Conservation (phyloP, 2,888 invertebrate genomes). For the Adelognathus sp. region DNA sequence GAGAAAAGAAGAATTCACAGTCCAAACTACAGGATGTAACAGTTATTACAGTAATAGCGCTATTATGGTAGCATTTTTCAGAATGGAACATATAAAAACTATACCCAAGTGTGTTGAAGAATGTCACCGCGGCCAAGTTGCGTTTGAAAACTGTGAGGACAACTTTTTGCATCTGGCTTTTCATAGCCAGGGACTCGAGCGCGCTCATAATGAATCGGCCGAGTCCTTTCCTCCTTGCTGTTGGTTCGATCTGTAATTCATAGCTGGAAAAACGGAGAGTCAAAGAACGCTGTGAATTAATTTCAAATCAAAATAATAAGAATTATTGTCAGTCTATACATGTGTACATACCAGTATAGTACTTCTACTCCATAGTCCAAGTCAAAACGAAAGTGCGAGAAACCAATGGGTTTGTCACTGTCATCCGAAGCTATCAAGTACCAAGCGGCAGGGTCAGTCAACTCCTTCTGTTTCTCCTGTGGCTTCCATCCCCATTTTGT, state of each 20-base stretch:
- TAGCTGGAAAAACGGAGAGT: slow-evolving; percentile 84
- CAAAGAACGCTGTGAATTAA: slow-evolving; percentile 4
- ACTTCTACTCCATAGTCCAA: slow-evolving; percentile 86
- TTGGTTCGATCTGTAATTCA: slow-evolving; percentile 91
- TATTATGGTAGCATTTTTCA: slow-evolving; percentile 12
- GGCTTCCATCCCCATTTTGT: slow-evolving; percentile 86
- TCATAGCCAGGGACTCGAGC: slow-evolving; percentile 88
- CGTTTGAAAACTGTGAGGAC: slow-evolving; percentile 92
- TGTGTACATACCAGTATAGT: slow-evolving; percentile 85
- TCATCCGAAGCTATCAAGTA: slow-evolving; percentile 83
- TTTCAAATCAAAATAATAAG: neutral
- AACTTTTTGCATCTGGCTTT: slow-evolving; percentile 90
- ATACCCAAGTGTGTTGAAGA: slow-evolving; percentile 91
- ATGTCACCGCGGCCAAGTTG: slow-evolving; percentile 87
- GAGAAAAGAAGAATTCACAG: too few relatives aligned
- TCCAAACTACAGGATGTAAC: neutral
- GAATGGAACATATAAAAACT: slow-evolving; percentile 53
- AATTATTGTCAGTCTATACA: neutral
- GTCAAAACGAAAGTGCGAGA: slow-evolving; percentile 89
- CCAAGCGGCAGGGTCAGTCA: slow-evolving; percentile 85
- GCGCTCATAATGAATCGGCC: slow-evolving; percentile 92
- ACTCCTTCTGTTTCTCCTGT: slow-evolving; percentile 85
- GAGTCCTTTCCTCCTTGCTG: slow-evolving; percentile 89
- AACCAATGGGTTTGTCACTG: slow-evolving; percentile 83
- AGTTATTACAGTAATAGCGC: neutral